Base-by-base conservation (phyloP, 2,113 vertebrate species). In the Pseudopodoces humilis region DNA sequence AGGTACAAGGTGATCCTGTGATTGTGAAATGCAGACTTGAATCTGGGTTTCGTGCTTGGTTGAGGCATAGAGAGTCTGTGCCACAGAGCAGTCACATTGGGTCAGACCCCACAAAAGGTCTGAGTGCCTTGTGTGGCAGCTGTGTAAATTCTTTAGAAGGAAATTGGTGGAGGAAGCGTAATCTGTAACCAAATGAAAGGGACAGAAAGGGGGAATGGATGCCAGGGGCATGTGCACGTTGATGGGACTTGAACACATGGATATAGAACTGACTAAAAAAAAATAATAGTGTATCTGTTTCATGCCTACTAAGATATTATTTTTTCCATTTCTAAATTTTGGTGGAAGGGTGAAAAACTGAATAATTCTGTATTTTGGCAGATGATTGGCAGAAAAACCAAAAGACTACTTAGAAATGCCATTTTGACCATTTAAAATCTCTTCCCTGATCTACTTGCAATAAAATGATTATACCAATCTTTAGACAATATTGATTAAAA, bases 141-240 rank as follows among this genome's bases (percentile, higher is more conserved):
- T 83, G 67, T 20, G 20, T n/a, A 64, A 83, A 22, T 31, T 5
- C 43, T 75, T 59, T n/a, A 68, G 27, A 67, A 78, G 74, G 16
- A 70, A 81, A 67, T 35, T 3, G 3, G 35, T n/a, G 75, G 30
- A 64, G 15, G 4, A 50, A 9, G 5, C 8, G 5, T 55, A 43
- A 75, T 10, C 9, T 60, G 7, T 30, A 79, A 52, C 24, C 15
- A 68, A 30, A 24, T 0, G 0, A 83, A 12, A 86, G 12, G 21
- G 14, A 3, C 1, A 1, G 21, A 19, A 37, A 55, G 30, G 84
- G 21, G 6, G 10, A 19, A 41, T 60, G 44, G 49, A 52, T 64
- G 27, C 28, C 15, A 59, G 24, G 9, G 20, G 12, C 8, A n/a
- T 47, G 27, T 1, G 1, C 22, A 52, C 0, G 4, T 12, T 49